Conservation (phyloP, 2,888 invertebrate species). For the Silvanus unidentatus region DNA sequence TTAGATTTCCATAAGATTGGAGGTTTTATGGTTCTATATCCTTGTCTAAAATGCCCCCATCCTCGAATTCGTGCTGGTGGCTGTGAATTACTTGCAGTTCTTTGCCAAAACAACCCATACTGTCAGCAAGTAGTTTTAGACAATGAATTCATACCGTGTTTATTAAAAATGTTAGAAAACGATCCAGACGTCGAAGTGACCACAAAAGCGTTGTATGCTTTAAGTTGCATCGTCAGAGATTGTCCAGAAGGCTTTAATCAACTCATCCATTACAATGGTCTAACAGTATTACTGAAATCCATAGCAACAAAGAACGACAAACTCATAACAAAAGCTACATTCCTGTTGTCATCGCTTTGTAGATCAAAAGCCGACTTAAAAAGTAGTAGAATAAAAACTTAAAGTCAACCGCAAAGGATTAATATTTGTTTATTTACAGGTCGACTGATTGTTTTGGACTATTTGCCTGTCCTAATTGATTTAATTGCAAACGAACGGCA, state of each 20-base stretch:
- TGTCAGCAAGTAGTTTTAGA: constrained; percentile 70
- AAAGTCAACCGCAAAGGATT: constrained; percentile 10
- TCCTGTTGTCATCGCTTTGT: constrained; percentile 61
- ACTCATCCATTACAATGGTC: constrained; percentile 61
- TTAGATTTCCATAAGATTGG: constrained; percentile 80
- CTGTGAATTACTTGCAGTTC: constrained; percentile 66
- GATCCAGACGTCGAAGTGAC: constrained; percentile 55
- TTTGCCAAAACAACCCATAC: constrained; percentile 81
- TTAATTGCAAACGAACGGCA: constrained; percentile 30
- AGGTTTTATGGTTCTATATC: constrained; percentile 67
- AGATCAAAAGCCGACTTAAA: constrained; percentile 49
- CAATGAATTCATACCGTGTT: constrained; percentile 56
- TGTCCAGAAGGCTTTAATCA: constrained; percentile 55
- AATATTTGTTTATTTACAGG: constrained; percentile 19
- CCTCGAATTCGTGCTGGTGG: constrained; percentile 57
- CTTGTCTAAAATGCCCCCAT: constrained; percentile 60
- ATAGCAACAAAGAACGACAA: constrained; percentile 54
- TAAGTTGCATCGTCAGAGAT: constrained; percentile 64
- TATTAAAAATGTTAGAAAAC: constrained; percentile 55
- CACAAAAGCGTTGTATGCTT: constrained; percentile 68
- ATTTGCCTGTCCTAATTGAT: constrained; percentile 32
- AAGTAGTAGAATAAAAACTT: constrained; percentile 44
- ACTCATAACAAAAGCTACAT: constrained; percentile 65
- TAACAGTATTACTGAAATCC: constrained; percentile 56
- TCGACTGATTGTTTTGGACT: constrained; percentile 33